Conservation (phyloP, 2,113 vertebrate genomes). For the Elachura formosa region DNA sequence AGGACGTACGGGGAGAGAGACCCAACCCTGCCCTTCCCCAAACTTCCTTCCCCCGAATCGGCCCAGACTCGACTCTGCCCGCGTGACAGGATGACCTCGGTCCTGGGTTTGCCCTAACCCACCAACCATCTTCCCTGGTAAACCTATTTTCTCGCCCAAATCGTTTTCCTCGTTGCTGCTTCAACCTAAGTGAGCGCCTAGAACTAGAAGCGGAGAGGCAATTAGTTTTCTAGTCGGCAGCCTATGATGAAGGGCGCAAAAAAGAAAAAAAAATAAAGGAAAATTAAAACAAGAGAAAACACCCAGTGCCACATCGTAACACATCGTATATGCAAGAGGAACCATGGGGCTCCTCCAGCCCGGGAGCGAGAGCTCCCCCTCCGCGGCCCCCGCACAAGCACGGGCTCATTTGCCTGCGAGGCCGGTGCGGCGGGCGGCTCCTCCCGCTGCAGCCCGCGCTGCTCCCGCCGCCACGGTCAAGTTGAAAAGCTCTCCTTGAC, state of each 20-base stretch:
- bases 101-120: not conserved
- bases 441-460: not conserved
- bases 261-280: no score
- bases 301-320: no score
- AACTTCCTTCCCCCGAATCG: not conserved
- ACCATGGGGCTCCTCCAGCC: not conserved
- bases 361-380: not conserved
- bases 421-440: not conserved
- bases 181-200: not conserved
- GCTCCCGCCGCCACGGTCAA: slow-evolving; percentile 7
- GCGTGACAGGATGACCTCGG: not conserved
- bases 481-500: not conserved
- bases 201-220: not conserved
- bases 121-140: not conserved
- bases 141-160: not conserved
- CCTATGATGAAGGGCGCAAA: not conserved
- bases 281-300: rapidly evolving
- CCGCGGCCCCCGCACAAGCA: not conserved
- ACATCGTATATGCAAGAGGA: not conserved
- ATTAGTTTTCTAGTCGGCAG: not conserved
- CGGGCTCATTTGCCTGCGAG: not conserved
- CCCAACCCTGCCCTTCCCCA: not conserved
- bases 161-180: not conserved
- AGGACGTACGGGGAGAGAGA: not conserved
- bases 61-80: not conserved